Percentiles rank a stretch among this genome's conserved stretches.
phyloP scores from a whole-genome alignment of 2,797 vertebrate genomes.

The Phrynocephalus vlangalii region DNA sequence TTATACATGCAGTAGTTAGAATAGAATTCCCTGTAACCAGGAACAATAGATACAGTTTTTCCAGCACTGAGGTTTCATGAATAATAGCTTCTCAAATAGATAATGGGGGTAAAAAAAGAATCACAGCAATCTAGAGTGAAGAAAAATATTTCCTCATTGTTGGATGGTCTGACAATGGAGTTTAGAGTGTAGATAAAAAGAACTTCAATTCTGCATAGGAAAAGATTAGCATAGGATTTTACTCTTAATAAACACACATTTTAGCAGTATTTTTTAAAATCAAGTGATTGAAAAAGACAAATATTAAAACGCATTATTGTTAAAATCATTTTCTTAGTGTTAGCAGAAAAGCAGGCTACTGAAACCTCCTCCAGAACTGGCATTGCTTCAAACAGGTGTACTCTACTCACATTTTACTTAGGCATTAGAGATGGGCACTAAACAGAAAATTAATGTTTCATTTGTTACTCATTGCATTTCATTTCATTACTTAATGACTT shows the following conservation, averaged over 20 bases:
- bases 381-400: too few relatives aligned
- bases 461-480: too few relatives aligned
- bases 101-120: not conserved
- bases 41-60: not conserved
- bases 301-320: not conserved
- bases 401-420: too few relatives aligned
- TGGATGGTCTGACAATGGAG: not conserved
- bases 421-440: too few relatives aligned
- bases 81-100: not conserved
- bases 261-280: conserved; percentile 18
- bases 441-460: too few relatives aligned
- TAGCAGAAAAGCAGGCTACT: too few relatives aligned
- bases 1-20: not conserved
- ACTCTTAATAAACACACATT: not conserved
- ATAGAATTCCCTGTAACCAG: not conserved
- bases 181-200: not conserved
- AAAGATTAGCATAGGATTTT: not conserved
- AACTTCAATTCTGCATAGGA: not conserved
- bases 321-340: too few relatives aligned
- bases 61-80: not conserved
- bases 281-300: conserved; percentile 2
- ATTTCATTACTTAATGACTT: too few relatives aligned
- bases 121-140: not conserved
- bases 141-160: not conserved
- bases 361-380: too few relatives aligned